Percentiles rank a stretch among this genome's conserved stretches.
Conservation (phyloP, 2,797 vertebrate genomes). For the Oreochromis grahami region DNA sequence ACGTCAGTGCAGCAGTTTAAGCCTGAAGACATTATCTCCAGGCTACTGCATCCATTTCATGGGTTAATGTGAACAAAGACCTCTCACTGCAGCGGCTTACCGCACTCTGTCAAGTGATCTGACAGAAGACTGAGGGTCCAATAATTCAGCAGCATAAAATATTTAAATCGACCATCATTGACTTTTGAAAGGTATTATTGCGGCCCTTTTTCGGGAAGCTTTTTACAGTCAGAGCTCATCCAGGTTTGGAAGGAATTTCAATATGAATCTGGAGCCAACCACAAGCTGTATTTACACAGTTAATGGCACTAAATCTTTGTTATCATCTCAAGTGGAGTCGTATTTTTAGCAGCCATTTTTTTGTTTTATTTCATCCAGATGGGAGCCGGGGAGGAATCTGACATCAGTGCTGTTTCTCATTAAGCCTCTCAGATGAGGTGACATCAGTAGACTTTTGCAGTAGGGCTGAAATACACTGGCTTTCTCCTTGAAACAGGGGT, state of each 20-base stretch:
- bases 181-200: conserved; percentile 34
- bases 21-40: conserved; percentile 12
- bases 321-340: conserved; percentile 64
- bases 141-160: conserved; percentile 56
- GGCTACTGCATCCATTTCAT: conserved; percentile 8
- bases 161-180: conserved; percentile 50
- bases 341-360: conserved; percentile 70
- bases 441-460: conserved; percentile 54
- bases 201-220: neutral
- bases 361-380: conserved; percentile 73
- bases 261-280: conserved; percentile 44
- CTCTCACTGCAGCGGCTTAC: conserved; percentile 17
- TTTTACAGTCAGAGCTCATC: conserved; percentile 33
- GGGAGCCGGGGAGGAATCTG: conserved; percentile 49
- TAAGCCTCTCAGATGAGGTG: conserved; percentile 51
- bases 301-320: conserved; percentile 67
- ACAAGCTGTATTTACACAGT: conserved; percentile 60
- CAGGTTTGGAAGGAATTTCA: conserved; percentile 54
- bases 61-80: conserved; percentile 50
- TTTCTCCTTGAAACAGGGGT: neutral
- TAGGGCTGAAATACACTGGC: neutral
- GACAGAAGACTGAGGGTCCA: conserved; percentile 16
- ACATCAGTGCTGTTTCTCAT: conserved; percentile 65
- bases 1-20: neutral
- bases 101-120: conserved; percentile 34